Percentiles rank a stretch among this genome's conserved stretches.
Conservation (phyloP, 2,113 vertebrate species). For the Oxyruncus cristatus region DNA sequence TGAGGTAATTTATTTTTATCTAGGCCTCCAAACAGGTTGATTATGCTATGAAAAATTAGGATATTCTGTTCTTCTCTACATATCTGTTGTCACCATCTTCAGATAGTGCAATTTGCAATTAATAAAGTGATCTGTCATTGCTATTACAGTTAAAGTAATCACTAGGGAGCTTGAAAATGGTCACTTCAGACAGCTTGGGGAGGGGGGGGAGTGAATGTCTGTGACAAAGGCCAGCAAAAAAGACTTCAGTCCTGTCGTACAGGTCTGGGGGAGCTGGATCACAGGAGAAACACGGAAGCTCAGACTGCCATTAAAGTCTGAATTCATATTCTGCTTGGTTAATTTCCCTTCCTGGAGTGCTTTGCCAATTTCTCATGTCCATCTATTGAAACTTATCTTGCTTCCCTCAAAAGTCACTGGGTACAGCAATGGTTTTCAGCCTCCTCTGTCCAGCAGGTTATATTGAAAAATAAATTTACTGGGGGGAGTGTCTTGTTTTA, state of each 20-base stretch:
- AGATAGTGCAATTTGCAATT: conserved; percentile 54
- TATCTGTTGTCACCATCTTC: conserved; percentile 58
- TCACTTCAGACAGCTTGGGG: not conserved
- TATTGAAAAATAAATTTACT: not conserved
- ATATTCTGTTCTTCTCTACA: conserved; percentile 12
- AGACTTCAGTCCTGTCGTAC: fast-evolving
- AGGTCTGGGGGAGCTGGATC: not conserved
- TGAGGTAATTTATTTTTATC: conserved; percentile 51
- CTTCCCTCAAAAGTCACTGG: not conserved
- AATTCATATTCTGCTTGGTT: not conserved
- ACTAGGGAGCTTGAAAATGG: not conserved
- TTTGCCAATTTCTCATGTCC: not conserved
- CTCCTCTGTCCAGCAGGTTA: not conserved
- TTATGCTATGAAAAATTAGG: conserved; percentile 53
- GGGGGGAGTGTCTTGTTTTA: not conserved
- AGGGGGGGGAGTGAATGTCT: not conserved
- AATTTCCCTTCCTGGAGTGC: not conserved
- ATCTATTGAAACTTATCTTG: not conserved
- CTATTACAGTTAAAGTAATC: conserved; percentile 9
- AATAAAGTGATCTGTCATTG: conserved; percentile 45
- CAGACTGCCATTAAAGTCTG: not conserved
- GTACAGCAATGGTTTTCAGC: not conserved
- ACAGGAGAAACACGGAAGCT: not conserved
- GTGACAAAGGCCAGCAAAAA: not conserved
- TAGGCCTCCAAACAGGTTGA: conserved; percentile 14